These are phyloP conservation scores for Benitochromis conjunctus DNA, from an alignment of 2,113 vertebrate species.

Conservation along the genomic window DNA sequence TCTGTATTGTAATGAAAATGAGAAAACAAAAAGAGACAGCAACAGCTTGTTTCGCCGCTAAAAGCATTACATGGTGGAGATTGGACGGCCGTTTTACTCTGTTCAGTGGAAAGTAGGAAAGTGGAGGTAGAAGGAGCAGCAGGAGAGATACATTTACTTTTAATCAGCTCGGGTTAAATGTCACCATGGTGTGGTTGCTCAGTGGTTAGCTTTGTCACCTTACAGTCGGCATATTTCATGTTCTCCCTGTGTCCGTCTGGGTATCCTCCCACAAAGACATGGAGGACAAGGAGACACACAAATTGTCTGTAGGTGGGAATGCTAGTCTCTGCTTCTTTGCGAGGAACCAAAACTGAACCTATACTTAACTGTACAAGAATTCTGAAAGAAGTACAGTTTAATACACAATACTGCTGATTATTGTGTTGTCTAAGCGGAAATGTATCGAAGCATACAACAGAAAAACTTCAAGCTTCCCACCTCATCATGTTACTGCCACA, in stretches of 20 bases:
- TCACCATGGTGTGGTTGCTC: not conserved
- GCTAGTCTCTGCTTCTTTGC: not conserved
- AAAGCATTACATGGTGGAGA: not conserved
- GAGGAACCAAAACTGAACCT: not conserved
- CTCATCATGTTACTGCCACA: not conserved
- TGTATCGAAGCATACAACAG: not conserved
- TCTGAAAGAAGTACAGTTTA: fast-evolving
- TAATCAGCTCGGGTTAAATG: slow-evolving; percentile 24
- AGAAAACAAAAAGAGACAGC: not conserved
- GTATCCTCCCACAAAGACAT: slow-evolving; percentile 12
- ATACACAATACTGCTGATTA: not conserved
- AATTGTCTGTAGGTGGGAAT: slow-evolving; percentile 16
- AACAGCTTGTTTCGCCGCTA: not conserved
- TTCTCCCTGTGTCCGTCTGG: not conserved
- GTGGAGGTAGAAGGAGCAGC: not conserved
- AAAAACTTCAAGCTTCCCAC: not conserved
- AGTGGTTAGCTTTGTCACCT: slow-evolving; percentile 23
- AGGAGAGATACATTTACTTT: slow-evolving; percentile 10
- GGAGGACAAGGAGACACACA: slow-evolving; percentile 19
- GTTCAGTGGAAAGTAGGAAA: not conserved
- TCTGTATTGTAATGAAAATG: not conserved
- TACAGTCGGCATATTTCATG: not conserved
- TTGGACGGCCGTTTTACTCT: not conserved
- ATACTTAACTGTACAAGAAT: not conserved
- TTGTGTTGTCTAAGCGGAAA: not conserved